Conservation (phyloP, 1,140 invertebrate species). For the Planococcus citri region DNA sequence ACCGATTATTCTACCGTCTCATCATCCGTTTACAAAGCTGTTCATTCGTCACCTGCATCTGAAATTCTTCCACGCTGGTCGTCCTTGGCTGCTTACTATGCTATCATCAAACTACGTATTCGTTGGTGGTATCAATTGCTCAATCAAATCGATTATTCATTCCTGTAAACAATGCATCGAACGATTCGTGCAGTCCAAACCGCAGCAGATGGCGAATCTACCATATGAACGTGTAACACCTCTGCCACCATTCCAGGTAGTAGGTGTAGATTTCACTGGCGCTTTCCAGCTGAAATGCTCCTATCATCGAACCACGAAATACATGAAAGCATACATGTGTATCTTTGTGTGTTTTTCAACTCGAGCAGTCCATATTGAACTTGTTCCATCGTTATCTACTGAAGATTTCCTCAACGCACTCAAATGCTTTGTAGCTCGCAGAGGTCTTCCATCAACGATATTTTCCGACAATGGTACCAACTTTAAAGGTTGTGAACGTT, state of each 20-base stretch:
- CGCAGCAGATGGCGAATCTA: conserved; percentile 31
- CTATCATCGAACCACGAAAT: no score
- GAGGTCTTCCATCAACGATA: conserved; percentile 32
- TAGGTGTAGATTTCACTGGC: no score
- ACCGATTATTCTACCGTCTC: conserved; percentile 25
- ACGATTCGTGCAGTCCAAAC: conserved; percentile 20
- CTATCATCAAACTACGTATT: conserved; percentile 31
- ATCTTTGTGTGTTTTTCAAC: no score
- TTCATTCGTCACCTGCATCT: conserved; percentile 31
- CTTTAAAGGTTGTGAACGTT: conserved; percentile 30
- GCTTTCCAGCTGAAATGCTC: no score
- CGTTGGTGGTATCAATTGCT: conserved; percentile 23
- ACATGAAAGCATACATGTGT: no score
- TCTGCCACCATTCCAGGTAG: conserved; percentile 29
- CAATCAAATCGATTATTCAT: conserved; percentile 25
- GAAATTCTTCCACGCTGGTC: no score
- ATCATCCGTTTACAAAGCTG: conserved; percentile 31
- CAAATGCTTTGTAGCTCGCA: conserved; percentile 33
- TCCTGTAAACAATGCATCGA: conserved; percentile 29
- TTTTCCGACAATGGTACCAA: conserved; percentile 34
- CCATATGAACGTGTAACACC: conserved; percentile 29
- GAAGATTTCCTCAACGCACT: conserved; percentile 34
- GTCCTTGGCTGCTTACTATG: conserved; percentile 25
- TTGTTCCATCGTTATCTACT: no score
- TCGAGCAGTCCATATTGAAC: no score